Evolutionary conservation across 2,797 vertebrate species (phyloP).

Genomic region (Hipposideros larvatus): DNA sequence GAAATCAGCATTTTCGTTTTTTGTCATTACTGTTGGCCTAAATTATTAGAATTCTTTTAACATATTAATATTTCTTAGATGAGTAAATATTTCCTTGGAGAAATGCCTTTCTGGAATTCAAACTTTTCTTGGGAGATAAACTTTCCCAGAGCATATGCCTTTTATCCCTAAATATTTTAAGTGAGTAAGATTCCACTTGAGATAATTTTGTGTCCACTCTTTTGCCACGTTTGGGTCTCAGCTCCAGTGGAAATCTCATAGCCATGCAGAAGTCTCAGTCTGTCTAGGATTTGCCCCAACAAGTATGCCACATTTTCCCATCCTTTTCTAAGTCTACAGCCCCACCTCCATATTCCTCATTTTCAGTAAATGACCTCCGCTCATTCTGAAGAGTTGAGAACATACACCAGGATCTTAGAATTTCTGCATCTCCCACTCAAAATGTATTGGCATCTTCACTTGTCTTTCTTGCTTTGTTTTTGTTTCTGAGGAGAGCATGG

Average conservation of each 20-base stretch:
- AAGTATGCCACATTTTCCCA: background rate
- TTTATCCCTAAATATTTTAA: slow-evolving; percentile 22
- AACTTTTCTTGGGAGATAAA: slow-evolving; percentile 18
- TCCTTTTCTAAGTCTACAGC: background rate
- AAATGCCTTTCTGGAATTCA: slow-evolving; percentile 30
- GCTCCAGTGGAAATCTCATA: background rate
- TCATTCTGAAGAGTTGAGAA: background rate
- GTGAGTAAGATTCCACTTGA: background rate
- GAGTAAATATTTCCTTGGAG: slow-evolving; percentile 54
- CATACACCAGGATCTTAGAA: background rate
- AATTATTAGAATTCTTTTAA: slow-evolving; percentile 55
- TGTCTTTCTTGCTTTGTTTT: background rate
- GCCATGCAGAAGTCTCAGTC: background rate
- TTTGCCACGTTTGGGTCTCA: background rate
- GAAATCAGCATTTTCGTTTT: background rate
- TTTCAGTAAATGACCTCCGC: background rate
- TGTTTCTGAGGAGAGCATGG: background rate
- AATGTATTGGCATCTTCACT: background rate
- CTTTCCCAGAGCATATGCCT: background rate
- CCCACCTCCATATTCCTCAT: background rate
- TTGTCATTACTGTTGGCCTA: background rate
- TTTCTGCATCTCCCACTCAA: background rate
- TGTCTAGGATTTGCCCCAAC: background rate
- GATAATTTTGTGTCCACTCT: background rate
- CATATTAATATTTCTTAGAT: background rate